Evolutionary conservation across 1,140 invertebrate genomes (phyloP).

Genomic region (Drosophila elegans): DNA sequence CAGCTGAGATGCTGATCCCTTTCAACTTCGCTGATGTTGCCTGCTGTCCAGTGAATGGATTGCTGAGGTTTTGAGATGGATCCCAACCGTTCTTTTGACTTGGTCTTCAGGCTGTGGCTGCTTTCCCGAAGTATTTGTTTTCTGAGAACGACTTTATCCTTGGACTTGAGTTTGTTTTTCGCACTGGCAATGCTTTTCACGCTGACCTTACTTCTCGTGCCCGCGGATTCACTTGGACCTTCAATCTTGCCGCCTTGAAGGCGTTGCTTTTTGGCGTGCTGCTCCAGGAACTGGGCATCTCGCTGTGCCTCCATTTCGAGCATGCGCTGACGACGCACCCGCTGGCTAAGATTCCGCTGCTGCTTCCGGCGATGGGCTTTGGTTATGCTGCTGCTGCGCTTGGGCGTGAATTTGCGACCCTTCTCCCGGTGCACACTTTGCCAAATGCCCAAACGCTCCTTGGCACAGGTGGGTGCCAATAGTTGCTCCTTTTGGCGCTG

Average conservation of each 20-base stretch:
- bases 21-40: conserved; percentile 26
- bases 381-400: conserved; percentile 4
- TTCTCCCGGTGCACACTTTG: conserved; percentile 4
- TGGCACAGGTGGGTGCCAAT: conserved; percentile 7
- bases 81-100: not conserved
- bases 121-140: not conserved
- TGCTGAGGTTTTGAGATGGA: not conserved
- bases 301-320: conserved; percentile 41
- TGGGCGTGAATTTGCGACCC: conserved; percentile 2
- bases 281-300: conserved; percentile 50
- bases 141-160: not conserved
- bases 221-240: not conserved
- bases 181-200: not conserved
- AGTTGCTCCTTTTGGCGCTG: conserved; percentile 36
- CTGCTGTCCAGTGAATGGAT: conserved; percentile 35
- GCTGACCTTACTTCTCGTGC: not conserved
- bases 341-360: conserved; percentile 20
- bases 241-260: conserved; percentile 16
- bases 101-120: not conserved
- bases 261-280: conserved; percentile 18
- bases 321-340: conserved; percentile 41
- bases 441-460: conserved; percentile 13
- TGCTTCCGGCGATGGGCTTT: conserved; percentile 22
- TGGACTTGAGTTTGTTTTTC: not conserved
- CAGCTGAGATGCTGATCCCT: conserved; percentile 24